These are phyloP conservation scores for Drosophila fuyamai DNA, from an alignment of 1,140 invertebrate genomes.

Conservation along the genomic window DNA sequence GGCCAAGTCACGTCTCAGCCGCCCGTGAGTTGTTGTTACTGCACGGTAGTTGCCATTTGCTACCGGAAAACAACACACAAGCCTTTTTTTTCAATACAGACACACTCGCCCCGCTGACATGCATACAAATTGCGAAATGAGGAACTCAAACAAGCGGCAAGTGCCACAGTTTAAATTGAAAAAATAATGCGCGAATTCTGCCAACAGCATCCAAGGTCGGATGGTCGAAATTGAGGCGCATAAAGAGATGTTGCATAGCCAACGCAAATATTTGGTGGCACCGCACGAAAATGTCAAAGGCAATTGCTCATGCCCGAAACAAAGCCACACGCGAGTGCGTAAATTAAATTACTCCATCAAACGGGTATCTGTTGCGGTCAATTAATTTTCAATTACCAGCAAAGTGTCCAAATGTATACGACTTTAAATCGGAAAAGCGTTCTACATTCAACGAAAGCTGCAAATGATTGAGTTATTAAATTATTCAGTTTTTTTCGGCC, in stretches of 20 bases:
- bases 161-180: constrained; percentile 52
- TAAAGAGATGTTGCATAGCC: constrained; percentile 10
- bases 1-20: constrained; percentile 47
- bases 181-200: constrained; percentile 48
- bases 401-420: constrained; percentile 1
- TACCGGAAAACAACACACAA: constrained; percentile 38
- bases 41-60: constrained; percentile 40
- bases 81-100: constrained; percentile 37
- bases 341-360: constrained; percentile 21
- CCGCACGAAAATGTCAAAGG: constrained; percentile 43
- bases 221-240: not conserved
- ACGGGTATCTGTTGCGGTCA: constrained; percentile 2
- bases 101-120: constrained; percentile 17
- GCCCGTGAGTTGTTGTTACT: constrained; percentile 24
- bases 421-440: not conserved
- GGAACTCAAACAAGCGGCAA: constrained; percentile 28
- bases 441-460: not conserved
- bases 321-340: not conserved
- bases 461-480: not conserved
- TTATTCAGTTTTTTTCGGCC: not conserved
- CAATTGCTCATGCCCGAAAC: constrained; percentile 33
- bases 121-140: constrained; percentile 31
- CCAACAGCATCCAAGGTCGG: constrained; percentile 8
- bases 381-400: constrained; percentile 2
- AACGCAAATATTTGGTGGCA: constrained; percentile 67